Evolutionary conservation across 2,888 invertebrate species (phyloP).

Genomic region (Coleophora flavipennella): DNA sequence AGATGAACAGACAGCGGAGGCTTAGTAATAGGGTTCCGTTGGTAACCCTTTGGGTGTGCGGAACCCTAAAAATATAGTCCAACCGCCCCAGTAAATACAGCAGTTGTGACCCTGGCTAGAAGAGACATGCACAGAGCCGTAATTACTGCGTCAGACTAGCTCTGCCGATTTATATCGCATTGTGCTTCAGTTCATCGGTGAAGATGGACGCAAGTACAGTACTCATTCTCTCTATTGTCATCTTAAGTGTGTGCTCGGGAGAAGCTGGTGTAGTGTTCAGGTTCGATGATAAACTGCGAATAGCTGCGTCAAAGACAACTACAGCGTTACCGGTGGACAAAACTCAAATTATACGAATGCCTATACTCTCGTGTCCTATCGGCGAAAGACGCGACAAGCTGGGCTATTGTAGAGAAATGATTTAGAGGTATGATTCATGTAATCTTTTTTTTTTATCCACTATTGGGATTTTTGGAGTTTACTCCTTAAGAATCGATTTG

Average conservation of each 20-base stretch:
- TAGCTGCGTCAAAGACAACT: constrained; percentile 15
- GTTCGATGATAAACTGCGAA: constrained; percentile 23
- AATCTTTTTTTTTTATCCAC: too few relatives aligned
- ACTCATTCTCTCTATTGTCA: constrained; percentile 19
- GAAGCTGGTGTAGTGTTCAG: constrained; percentile 20
- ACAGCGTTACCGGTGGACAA: constrained; percentile 20
- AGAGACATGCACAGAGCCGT: constrained; percentile 48
- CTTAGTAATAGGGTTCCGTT: too few relatives aligned
- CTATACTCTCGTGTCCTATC: constrained; percentile 34
- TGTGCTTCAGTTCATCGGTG: constrained; percentile 26
- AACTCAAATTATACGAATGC: constrained; percentile 47
- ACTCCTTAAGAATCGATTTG: too few relatives aligned
- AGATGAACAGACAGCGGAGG: too few relatives aligned
- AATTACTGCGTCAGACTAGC: constrained; percentile 25
- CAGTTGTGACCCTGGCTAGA: constrained; percentile 25
- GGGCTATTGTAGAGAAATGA: constrained; percentile 36
- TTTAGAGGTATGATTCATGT: constrained; percentile 24
- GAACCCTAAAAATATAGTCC: constrained; percentile 56
- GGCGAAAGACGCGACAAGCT: constrained; percentile 36
- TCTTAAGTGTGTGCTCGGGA: constrained; percentile 7
- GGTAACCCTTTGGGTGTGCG: too few relatives aligned
- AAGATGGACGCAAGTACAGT: constrained; percentile 32
- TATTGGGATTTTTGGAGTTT: too few relatives aligned
- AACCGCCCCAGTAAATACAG: constrained; percentile 47
- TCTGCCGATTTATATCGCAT: constrained; percentile 26